A percentile compares a stretch with the other conserved stretches of the same genome.
phyloP scores from a whole-genome alignment of 2,113 vertebrate genomes.

The Puffinus mauretanicus region DNA sequence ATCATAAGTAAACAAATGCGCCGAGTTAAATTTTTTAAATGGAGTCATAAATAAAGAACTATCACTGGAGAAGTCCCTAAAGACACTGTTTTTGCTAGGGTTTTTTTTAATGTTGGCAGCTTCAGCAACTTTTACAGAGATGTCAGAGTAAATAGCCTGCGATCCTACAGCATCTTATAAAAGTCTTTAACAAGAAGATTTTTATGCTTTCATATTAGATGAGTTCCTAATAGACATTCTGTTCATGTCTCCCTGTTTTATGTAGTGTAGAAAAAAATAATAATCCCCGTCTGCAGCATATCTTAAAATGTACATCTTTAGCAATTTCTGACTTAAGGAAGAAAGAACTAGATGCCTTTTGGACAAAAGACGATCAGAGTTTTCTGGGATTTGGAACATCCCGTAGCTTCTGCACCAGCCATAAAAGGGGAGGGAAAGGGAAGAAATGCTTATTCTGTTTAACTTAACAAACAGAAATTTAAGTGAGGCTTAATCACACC shows the following conservation, averaged over 20 bases:
- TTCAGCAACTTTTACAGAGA: constrained; percentile 40
- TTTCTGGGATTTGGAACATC: constrained; percentile 27
- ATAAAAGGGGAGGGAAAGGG: background rate
- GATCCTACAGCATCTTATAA: constrained; percentile 23
- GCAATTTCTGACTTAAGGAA: constrained; percentile 1
- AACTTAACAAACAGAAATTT: constrained; percentile 14
- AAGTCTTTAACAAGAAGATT: constrained; percentile 10
- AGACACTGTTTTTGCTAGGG: constrained; percentile 4
- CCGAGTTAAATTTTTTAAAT: constrained; percentile 42
- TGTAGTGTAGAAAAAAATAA: constrained; percentile 30
- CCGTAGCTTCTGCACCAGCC: background rate
- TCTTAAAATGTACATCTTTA: constrained; percentile 34
- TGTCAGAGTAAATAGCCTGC: constrained; percentile 51
- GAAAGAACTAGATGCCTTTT: background rate
- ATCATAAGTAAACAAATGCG: constrained; percentile 26
- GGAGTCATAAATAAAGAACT: constrained; percentile 52
- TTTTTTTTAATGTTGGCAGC: constrained; percentile 30
- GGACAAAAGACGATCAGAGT: background rate
- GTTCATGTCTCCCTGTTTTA: constrained; percentile 41
- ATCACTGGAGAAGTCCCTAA: constrained; percentile 18
- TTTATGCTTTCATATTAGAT: constrained; percentile 33
- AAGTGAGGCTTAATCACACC: constrained; percentile 37
- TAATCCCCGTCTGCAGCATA: background rate
- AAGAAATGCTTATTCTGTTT: constrained; percentile 28
- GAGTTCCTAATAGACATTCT: constrained; percentile 45